Evolutionary conservation across 92 coral and sea anemone species (phyloP), one percentile per base, ranked within the genome.

Genomic region (Paragorgia papillata): DNA sequence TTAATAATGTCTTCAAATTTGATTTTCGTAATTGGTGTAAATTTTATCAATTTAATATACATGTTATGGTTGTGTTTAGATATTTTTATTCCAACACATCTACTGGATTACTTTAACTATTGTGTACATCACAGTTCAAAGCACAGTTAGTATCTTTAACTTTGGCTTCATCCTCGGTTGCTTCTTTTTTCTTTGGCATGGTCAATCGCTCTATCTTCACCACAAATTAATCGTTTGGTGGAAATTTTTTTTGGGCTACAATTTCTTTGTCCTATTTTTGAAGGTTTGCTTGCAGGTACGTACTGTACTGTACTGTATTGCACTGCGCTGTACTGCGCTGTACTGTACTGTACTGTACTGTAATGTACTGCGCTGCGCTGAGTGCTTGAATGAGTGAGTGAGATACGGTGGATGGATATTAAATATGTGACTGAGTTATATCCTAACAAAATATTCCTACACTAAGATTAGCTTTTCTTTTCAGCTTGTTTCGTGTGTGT

Each of bases 131-230:
- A 94, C 98, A 35, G 98, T 94, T 0, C 98, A 94, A 54, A 94
- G 98, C 69, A 94, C 98, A 0, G 83, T 91, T 78, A 94, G 98
- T 65, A 94, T 94, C 35, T 94, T 94, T 89, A 94, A 94, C 87
- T 91, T 94, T 62, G 98, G 98, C 32, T 94, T 94, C 56, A 88
- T 91, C 28, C 80, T 94, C 8, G 92, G 97, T 90, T 94, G 98
- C 20, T 94, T 94, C 69, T 94, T 88, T 95, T 94, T 94, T 81
- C 80, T 94, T 48, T 94, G 98, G 98, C 98, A 94, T 54, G 98
- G 98, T 0, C 98, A 94, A 66, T 96, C 98, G 20, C 91, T 94
- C 53, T 94, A 94, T 73, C 85, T 91, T 18, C 91, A 94, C 65
- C 82, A 83, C 35, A 91, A 89, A 63, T 87, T 94, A 19, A 82